Percentiles rank a stretch among this genome's conserved stretches.
Conservation (phyloP, 1,140 invertebrate species). For the Coptotermes formosanus region DNA sequence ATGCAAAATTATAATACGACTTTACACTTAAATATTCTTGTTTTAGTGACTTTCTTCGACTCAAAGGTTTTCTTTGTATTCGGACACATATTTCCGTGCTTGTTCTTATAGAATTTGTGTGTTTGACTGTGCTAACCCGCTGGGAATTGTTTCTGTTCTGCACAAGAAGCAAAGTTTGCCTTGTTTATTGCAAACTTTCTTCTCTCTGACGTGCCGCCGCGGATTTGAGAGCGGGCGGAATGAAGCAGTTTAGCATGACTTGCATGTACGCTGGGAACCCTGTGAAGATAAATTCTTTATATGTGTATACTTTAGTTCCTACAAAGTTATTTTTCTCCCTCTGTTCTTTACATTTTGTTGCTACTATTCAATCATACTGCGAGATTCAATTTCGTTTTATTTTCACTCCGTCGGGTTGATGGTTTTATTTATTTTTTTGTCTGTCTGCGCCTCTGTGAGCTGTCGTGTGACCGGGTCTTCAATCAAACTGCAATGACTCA, state of each 20-base stretch:
- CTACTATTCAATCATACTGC: neutral
- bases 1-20: too few relatives aligned
- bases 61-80: too few relatives aligned
- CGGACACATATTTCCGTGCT: too few relatives aligned
- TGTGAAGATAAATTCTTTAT: neutral
- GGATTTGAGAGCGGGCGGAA: neutral
- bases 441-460: neutral
- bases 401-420: neutral
- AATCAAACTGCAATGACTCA: neutral
- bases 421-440: conserved; percentile 6
- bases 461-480: neutral
- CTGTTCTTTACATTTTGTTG: neutral
- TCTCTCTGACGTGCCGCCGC: neutral
- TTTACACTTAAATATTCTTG: too few relatives aligned
- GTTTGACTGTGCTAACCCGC: neutral
- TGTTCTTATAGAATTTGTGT: neutral
- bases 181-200: neutral
- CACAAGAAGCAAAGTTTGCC: neutral
- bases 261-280: neutral
- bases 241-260: neutral
- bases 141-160: neutral
- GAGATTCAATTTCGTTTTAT: neutral
- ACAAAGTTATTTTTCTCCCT: neutral
- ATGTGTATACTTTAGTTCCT: neutral
- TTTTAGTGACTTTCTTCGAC: too few relatives aligned